Conservation (phyloP, 2,113 vertebrate genomes). For the Butorides virescens region DNA sequence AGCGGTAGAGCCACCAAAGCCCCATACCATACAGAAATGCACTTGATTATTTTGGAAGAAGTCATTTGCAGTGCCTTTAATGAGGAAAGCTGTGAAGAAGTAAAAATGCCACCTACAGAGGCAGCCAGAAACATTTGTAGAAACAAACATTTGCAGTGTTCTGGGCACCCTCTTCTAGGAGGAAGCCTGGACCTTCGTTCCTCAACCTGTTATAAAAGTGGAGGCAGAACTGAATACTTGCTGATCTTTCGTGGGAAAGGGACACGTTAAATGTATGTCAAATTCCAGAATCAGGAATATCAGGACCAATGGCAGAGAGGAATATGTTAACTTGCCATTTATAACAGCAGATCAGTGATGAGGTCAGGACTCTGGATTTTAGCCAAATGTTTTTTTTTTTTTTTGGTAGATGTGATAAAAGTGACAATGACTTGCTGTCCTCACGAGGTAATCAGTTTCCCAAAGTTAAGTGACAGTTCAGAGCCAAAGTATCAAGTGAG, state of each 20-base stretch:
- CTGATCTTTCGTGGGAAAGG: neutral
- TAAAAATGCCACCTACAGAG: neutral
- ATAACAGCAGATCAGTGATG: neutral
- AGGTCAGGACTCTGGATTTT: neutral
- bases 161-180: neutral
- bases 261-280: neutral
- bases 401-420: neutral
- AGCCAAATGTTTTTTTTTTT: neutral
- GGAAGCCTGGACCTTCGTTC: neutral
- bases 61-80: conserved; percentile 32
- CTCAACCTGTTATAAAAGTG: neutral
- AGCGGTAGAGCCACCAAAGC: neutral
- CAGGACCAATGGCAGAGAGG: neutral
- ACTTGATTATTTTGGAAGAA: conserved; percentile 43
- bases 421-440: neutral
- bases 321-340: neutral
- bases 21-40: neutral
- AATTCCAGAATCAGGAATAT: neutral
- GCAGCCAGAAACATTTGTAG: neutral
- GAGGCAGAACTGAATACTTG: neutral
- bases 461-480: neutral
- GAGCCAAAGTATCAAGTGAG: neutral
- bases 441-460: neutral
- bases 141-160: neutral
- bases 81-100: neutral